Base-by-base conservation (phyloP, 2,113 vertebrate genomes). In the Hemicordylus capensis region DNA sequence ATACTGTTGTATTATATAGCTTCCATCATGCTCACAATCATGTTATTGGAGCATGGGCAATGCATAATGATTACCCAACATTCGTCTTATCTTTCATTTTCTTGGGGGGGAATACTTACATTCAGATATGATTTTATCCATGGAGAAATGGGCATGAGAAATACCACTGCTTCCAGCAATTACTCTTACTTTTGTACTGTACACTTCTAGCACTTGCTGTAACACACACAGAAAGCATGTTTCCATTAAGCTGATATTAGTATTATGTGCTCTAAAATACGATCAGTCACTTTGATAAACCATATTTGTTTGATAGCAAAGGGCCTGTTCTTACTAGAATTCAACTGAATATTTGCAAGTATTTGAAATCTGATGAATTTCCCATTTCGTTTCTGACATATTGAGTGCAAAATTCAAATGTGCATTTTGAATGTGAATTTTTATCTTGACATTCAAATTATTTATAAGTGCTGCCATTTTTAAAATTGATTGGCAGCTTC, bases 101-200 rank as follows among this genome's bases (percentile, higher is more conserved):
- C 54, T 39, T 58, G 64, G 37, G 6, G 5, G 19, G 24, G 51
- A 84, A 87, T 2, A 3, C 20, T 48, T 56, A 84, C 72, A 91
- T 81, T 85, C 46, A 51, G 28, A 69, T 80, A 83, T 80, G 0
- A 63, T 92, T 91, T 92, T 85, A 86, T 84, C 78, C 14, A 8
- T 2, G 34, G 56, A 82, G 17, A 56, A 91, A 85, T 34, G 10
- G 66, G 80, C 58, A 80, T 66, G 81, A 79, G 44, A 81, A 91
- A 72, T 54, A 6, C 69, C 64, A 34, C 24, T 3, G 7, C 82
- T 81, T 12, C 63, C 34, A 58, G 15, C 28, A 42, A 42, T 88
- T 88, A 54, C 80, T 90, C 14, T 67, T 74, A 26, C 24, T 31
- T 59, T 79, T 82, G 63, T 26, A 7, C 1, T 42, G 20, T 1